These are phyloP conservation scores for Threskiornis aethiopicus DNA, from an alignment of 2,797 vertebrate species.

Conservation along the genomic window DNA sequence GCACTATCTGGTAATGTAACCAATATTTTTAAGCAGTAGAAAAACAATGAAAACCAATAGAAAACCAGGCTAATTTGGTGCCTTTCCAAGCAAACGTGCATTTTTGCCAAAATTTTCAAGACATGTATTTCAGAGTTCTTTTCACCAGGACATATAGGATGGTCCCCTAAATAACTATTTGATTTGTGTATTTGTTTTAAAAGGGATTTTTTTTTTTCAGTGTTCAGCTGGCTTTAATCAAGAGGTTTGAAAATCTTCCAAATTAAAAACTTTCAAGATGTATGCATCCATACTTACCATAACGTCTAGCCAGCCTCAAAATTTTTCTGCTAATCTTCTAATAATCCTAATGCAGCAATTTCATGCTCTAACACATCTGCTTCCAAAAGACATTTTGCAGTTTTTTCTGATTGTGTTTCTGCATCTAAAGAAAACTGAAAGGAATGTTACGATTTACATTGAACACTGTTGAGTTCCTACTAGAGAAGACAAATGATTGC, in stretches of 20 bases:
- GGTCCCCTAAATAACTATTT: neutral
- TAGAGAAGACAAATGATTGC: neutral
- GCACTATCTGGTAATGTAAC: neutral
- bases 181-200: neutral
- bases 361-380: slow-evolving; percentile 15
- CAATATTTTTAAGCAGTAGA: neutral
- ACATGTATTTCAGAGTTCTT: neutral
- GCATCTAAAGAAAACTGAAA: neutral
- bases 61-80: neutral
- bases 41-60: neutral
- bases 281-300: neutral
- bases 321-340: neutral
- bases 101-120: neutral
- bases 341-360: neutral
- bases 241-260: neutral
- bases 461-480: neutral
- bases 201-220: neutral
- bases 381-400: neutral
- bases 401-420: neutral
- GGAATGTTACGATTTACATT: neutral
- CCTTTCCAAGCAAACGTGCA: neutral
- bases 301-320: neutral
- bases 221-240: neutral
- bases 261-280: neutral
- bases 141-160: neutral